These are phyloP conservation scores for Volucella bombylans DNA, from an alignment of 2,888 invertebrate species.

Conservation along the genomic window DNA sequence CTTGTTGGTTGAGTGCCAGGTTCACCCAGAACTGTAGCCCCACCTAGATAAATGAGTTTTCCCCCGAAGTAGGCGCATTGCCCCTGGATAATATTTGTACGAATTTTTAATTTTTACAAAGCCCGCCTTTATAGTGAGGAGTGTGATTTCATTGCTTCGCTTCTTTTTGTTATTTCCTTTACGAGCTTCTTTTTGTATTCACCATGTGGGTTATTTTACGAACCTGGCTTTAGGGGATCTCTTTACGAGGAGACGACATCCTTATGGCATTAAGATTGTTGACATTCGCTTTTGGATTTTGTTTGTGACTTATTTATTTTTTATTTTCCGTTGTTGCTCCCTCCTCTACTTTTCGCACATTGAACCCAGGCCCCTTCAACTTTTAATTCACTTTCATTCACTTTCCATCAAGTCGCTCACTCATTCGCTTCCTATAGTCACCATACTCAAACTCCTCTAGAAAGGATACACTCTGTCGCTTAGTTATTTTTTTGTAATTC, in stretches of 20 bases:
- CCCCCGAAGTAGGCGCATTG: too few relatives aligned
- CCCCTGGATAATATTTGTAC: too few relatives aligned
- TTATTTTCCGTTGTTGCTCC: neutral
- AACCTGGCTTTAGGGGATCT: slow-evolving; percentile 40
- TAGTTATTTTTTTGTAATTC: slow-evolving; percentile 57
- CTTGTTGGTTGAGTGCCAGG: too few relatives aligned
- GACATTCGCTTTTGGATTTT: slow-evolving; percentile 47
- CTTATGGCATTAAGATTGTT: slow-evolving; percentile 54
- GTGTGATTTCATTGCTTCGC: slow-evolving; percentile 9
- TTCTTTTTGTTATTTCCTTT: slow-evolving; percentile 1
- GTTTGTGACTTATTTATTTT: slow-evolving; percentile 32
- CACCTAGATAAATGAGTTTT: too few relatives aligned
- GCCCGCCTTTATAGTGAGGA: neutral
- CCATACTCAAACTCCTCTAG: neutral
- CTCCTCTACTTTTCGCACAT: neutral
- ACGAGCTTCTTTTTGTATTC: slow-evolving; percentile 17
- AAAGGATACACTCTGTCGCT: slow-evolving; percentile 35
- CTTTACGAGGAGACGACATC: slow-evolving; percentile 49
- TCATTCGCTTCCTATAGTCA: neutral
- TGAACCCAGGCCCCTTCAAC: neutral
- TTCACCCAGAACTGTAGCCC: too few relatives aligned
- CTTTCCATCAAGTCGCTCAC: slow-evolving; percentile 13
- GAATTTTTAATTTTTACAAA: too few relatives aligned
- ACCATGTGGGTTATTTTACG: slow-evolving; percentile 34
- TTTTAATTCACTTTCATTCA: slow-evolving; percentile 40